Evolutionary conservation across 2,797 vertebrate species (phyloP).

Genomic region (Karalla daura): DNA sequence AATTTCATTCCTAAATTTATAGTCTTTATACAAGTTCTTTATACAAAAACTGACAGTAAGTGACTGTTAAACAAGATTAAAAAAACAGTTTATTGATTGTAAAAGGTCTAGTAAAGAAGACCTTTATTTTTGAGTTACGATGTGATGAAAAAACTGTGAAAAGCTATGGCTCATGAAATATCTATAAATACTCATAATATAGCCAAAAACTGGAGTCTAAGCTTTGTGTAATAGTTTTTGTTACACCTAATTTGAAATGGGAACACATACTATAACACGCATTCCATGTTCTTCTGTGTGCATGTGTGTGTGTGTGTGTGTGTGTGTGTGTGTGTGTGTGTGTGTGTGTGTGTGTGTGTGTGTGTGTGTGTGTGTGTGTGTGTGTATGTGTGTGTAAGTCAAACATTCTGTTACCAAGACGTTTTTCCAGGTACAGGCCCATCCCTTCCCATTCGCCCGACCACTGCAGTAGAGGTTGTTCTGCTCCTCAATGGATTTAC

Average conservation of each 20-base stretch:
- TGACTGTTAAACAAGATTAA: conserved; percentile 73
- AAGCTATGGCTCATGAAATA: conserved; percentile 67
- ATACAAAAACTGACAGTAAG: conserved; percentile 75
- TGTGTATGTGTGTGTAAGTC: conserved; percentile 41
- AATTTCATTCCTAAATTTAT: conserved; percentile 69
- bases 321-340: conserved; percentile 39
- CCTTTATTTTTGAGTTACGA: conserved; percentile 78
- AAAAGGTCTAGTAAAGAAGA: conserved; percentile 75
- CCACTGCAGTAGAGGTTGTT: neutral
- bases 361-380: conserved; percentile 1
- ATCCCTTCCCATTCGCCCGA: neutral
- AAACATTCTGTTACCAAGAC: conserved; percentile 7
- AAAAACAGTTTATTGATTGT: conserved; percentile 76
- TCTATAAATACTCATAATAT: conserved; percentile 72
- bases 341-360: conserved; percentile 34
- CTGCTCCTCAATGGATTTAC: neutral
- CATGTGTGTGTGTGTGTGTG: conserved; percentile 39
- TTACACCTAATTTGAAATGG: conserved; percentile 62
- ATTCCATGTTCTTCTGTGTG: conserved; percentile 19
- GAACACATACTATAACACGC: conserved; percentile 44
- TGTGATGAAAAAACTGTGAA: conserved; percentile 75
- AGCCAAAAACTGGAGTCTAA: conserved; percentile 42
- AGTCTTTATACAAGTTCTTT: conserved; percentile 53
- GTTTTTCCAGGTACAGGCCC: conserved; percentile 23
- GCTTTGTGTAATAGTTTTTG: conserved; percentile 61